phyloP scores from a whole-genome alignment of 1,140 invertebrate species.

The Globodera rostochiensis region DNA sequence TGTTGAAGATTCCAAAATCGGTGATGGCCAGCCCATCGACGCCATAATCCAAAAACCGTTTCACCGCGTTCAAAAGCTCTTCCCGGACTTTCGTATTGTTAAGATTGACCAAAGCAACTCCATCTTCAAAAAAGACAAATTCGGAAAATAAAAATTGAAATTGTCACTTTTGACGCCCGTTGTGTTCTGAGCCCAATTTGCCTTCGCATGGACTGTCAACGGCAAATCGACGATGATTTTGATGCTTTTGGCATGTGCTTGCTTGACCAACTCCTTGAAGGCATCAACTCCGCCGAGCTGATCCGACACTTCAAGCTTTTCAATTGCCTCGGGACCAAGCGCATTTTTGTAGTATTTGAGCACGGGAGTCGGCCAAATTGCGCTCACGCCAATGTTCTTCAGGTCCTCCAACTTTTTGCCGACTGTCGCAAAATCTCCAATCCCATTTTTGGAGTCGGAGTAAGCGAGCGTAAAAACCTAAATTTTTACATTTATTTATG shows the following conservation, averaged over 20 bases:
- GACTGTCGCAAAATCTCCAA: constrained; percentile 59
- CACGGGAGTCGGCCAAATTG: constrained; percentile 58
- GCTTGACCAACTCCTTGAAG: constrained; percentile 54
- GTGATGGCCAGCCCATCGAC: constrained; percentile 31
- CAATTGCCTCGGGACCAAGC: constrained; percentile 49
- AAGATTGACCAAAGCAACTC: constrained; percentile 22
- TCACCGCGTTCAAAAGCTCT: constrained; percentile 10
- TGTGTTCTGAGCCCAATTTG: constrained; percentile 16
- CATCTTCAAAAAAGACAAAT: constrained; percentile 1
- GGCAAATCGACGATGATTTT: constrained; percentile 36
- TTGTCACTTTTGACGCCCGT: background rate
- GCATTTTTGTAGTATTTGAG: constrained; percentile 51
- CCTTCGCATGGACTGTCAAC: constrained; percentile 24
- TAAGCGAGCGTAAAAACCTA: constrained; percentile 55
- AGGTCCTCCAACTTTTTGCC: constrained; percentile 59
- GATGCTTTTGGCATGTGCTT: constrained; percentile 45
- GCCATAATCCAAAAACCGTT: constrained; percentile 26
- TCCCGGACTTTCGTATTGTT: constrained; percentile 25
- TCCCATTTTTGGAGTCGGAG: constrained; percentile 48
- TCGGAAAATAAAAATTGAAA: background rate
- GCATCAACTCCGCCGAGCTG: constrained; percentile 56
- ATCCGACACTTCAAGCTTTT: constrained; percentile 44
- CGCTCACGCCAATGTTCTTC: constrained; percentile 54
- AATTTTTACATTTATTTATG: constrained; percentile 14
- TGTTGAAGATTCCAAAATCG: constrained; percentile 28